Base-by-base conservation (phyloP, 2,888 invertebrate species). In the Conchocele bisecta region DNA sequence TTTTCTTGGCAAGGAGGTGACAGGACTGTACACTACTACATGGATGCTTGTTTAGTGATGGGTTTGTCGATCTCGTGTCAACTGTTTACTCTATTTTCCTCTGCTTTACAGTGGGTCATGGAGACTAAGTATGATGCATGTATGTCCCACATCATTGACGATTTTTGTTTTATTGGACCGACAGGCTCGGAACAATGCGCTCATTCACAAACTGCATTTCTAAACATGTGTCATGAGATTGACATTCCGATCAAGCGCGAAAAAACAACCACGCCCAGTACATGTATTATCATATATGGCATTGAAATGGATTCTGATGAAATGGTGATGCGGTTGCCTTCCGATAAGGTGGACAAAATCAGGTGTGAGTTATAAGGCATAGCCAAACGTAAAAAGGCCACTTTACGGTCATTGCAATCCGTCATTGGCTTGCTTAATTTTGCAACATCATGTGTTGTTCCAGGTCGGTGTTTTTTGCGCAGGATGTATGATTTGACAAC, bases 401-500 rank as follows among this genome's bases (percentile, higher is more conserved):
- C 60, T 11, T 29, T 46, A 7, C 15, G 13, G 20, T 20, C 26
- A 13, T 26, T 50, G 11, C 35, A 50, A n/a, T 59, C 48, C 1
- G 15, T 59, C 5, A 3, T 59, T 1, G 48, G 48, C 11, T 53
- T 53, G 22, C 22, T 53, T 17, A 61, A 61, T 53, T 51, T 53
- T 31, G 42, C 61, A 15, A 41, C 31, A 20, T 11, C 5, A 7
- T 60, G 54, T 37, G 51, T 66, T 28, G 51, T 57, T 15, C 72
- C 53, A 1, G 72, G 53, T 1, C 24, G 66, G 15, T 17, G 66
- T 17, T 66, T 57, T 60, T 50, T 66, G 35, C 44, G 61, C 3
- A 28, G 70, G 2, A 28, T 75, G 13, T 50, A 56, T 59, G 56
- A 75, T 61, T 26, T 70, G n/a, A 70, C 66, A 20, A 17, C 31